These are phyloP conservation scores for Artibeus jamaicensis DNA, from an alignment of 2,797 vertebrate genomes.

Conservation along the genomic window DNA sequence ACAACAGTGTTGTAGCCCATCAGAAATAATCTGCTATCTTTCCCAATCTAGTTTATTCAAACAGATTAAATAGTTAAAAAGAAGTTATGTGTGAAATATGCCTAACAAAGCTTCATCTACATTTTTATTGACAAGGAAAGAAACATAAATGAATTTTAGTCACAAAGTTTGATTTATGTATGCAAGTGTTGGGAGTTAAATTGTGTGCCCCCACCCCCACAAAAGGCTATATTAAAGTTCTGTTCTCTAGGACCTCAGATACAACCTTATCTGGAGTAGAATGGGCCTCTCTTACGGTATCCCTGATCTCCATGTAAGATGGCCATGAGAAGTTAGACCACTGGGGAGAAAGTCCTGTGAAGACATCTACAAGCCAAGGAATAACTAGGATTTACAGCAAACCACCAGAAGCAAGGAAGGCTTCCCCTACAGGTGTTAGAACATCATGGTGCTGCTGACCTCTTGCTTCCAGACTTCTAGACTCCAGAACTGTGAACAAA, in stretches of 20 bases:
- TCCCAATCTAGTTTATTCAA: not conserved
- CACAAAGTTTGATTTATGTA: not conserved
- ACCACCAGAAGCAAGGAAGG: not conserved
- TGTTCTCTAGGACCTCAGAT: not conserved
- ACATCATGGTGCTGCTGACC: rapidly evolving
- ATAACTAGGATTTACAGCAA: not conserved
- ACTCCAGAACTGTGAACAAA: not conserved
- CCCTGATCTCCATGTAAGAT: not conserved
- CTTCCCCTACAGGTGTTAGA: not conserved
- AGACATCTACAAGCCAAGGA: not conserved
- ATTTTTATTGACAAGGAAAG: not conserved
- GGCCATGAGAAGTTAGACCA: not conserved
- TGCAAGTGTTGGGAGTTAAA: not conserved
- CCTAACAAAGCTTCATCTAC: not conserved
- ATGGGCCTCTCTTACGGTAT: not conserved
- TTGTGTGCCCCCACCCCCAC: not conserved
- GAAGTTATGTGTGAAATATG: not conserved
- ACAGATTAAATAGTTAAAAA: conserved; percentile 5
- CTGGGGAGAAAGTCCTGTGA: not conserved
- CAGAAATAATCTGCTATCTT: conserved; percentile 9
- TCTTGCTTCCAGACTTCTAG: not conserved
- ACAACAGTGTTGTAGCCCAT: not conserved
- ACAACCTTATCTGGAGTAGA: not conserved
- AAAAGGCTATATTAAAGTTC: not conserved
- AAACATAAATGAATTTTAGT: not conserved